phyloP scores from a whole-genome alignment of 2,113 vertebrate species.

The Ophiodon elongatus region DNA sequence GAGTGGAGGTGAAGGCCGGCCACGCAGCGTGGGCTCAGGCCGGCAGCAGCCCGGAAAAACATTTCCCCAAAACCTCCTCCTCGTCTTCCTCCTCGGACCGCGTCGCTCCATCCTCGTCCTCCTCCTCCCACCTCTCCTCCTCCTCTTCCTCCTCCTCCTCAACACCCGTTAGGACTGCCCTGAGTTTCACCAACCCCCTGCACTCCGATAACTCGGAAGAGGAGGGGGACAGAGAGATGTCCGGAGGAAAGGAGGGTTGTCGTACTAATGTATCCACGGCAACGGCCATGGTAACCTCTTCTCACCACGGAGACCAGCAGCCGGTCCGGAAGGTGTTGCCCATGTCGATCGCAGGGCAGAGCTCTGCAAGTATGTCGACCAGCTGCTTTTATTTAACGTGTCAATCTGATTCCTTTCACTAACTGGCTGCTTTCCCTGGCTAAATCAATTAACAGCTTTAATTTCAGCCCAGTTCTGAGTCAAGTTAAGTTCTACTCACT shows the following conservation, averaged over 20 bases:
- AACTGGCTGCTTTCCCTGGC: slow-evolving; percentile 19
- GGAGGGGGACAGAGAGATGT: slow-evolving; percentile 86
- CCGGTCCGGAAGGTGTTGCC: slow-evolving; percentile 89
- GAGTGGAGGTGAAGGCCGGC: slow-evolving; percentile 79
- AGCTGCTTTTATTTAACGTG: slow-evolving; percentile 7
- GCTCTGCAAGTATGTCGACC: slow-evolving; percentile 87
- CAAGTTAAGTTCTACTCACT: neutral
- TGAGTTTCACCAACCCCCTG: slow-evolving; percentile 97
- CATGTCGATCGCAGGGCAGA: slow-evolving; percentile 92
- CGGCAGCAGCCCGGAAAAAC: slow-evolving; percentile 80
- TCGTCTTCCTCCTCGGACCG: slow-evolving; percentile 75
- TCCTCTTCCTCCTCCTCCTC: slow-evolving; percentile 73
- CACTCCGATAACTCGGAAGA: slow-evolving; percentile 95
- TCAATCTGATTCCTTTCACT: neutral
- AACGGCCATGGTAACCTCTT: slow-evolving; percentile 88
- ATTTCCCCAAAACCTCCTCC: slow-evolving; percentile 71
- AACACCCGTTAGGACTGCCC: slow-evolving; percentile 84
- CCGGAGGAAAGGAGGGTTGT: slow-evolving; percentile 42
- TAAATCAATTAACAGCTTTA: neutral
- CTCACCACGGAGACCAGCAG: slow-evolving; percentile 81
- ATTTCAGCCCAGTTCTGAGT: neutral
- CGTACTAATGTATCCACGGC: slow-evolving; percentile 87
- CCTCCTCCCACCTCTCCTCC: slow-evolving; percentile 71
- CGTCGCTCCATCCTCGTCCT: slow-evolving; percentile 65
- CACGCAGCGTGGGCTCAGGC: slow-evolving; percentile 82